Evolutionary conservation across 2,113 vertebrate species (phyloP).

Genomic region (Chloropsis hardwickii): DNA sequence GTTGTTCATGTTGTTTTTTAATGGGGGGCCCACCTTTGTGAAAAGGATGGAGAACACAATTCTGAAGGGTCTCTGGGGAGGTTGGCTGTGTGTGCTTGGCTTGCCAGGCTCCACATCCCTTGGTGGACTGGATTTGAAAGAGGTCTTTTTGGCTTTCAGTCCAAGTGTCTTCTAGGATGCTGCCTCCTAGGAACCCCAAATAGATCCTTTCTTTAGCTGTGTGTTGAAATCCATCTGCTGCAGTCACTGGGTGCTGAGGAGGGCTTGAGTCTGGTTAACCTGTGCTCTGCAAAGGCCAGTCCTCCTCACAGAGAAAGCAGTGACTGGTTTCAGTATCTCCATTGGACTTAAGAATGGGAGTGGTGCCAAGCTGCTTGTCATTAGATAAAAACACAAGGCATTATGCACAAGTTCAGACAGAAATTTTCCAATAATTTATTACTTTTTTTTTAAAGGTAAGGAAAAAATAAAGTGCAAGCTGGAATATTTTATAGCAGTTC

Average conservation of each 20-base stretch:
- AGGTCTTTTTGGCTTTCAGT: background rate
- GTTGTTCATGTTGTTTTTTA: background rate
- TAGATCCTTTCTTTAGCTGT: background rate
- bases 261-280: background rate
- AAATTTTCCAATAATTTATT: background rate
- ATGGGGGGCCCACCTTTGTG: background rate
- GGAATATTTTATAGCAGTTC: background rate
- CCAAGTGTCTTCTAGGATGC: background rate
- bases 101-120: background rate
- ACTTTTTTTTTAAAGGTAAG: background rate
- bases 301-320: background rate
- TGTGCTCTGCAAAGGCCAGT: background rate
- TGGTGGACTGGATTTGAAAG: background rate
- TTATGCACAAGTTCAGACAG: background rate
- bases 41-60: background rate
- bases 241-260: background rate
- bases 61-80: background rate
- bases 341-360: background rate
- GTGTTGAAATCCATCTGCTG: background rate
- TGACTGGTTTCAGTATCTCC: background rate
- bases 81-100: background rate
- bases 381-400: background rate
- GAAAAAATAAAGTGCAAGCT: background rate
- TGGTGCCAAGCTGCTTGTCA: background rate
- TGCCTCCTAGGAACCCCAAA: background rate